Percentiles rank a stretch among this genome's conserved stretches.
Evolutionary conservation across 2,113 vertebrate genomes (phyloP).

Genomic region (Eulemur rufifrons): DNA sequence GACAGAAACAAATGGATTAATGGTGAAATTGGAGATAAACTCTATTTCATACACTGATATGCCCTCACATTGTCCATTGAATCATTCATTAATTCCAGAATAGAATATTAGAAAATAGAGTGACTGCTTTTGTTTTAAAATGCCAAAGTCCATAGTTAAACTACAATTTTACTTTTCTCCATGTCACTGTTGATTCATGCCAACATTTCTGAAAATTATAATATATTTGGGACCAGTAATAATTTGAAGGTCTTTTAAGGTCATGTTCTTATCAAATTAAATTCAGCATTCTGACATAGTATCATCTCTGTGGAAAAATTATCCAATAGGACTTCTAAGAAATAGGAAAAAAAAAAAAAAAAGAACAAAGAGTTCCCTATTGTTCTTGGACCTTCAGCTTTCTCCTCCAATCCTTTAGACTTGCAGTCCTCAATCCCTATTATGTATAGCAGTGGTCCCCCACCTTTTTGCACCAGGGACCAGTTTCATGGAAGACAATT

Average conservation of each 20-base stretch:
- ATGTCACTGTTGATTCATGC: background rate
- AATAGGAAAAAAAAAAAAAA: background rate
- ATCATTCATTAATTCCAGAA: background rate
- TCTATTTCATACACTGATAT: background rate
- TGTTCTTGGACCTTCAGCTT: background rate
- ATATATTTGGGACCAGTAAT: background rate
- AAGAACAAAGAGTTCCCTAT: background rate
- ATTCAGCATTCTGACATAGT: background rate
- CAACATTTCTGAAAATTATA: background rate
- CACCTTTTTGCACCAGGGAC: too few relatives aligned
- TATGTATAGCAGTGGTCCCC: background rate
- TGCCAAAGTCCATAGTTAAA: background rate
- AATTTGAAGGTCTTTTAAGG: background rate
- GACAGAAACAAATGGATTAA: background rate
- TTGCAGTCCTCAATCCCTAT: background rate
- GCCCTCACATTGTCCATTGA: background rate
- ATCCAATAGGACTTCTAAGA: background rate
- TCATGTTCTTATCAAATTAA: background rate
- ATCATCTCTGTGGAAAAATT: background rate
- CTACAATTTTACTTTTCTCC: background rate
- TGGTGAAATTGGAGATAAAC: background rate
- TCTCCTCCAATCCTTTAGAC: background rate
- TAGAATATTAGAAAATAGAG: background rate
- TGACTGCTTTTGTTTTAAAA: slow-evolving; percentile 10
- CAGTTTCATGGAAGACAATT: too few relatives aligned